These are phyloP conservation scores for Blennius ocellaris DNA, from an alignment of 2,113 vertebrate genomes.

Conservation along the genomic window DNA sequence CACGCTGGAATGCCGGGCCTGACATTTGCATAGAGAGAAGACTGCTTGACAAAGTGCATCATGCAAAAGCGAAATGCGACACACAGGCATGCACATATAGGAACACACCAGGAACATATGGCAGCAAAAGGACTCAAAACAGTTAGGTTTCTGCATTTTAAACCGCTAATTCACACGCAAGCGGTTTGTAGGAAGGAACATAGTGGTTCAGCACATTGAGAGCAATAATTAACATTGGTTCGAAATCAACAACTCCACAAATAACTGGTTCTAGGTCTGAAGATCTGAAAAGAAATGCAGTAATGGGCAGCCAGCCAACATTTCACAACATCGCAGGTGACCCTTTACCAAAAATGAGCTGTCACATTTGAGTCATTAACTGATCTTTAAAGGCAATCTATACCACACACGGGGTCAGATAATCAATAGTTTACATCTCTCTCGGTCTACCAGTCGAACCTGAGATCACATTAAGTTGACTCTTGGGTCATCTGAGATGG, in stretches of 20 bases:
- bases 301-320: not conserved
- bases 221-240: not conserved
- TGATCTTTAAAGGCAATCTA: constrained; percentile 25
- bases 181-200: constrained; percentile 7
- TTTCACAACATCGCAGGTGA: not conserved
- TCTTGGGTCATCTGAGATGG: constrained; percentile 13
- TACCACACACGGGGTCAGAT: constrained; percentile 12
- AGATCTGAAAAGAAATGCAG: not conserved
- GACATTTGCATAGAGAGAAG: constrained; percentile 66
- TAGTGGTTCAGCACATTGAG: constrained; percentile 4
- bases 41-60: constrained; percentile 41
- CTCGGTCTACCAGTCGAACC: constrained; percentile 15
- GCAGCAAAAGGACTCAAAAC: constrained; percentile 2
- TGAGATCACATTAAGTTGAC: constrained; percentile 40
- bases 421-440: constrained; percentile 37
- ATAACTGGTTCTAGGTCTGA: not conserved
- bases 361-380: constrained; percentile 9
- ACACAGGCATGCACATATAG: constrained; percentile 30
- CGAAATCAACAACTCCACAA: too few relatives aligned
- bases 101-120: constrained; percentile 20
- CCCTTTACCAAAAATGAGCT: constrained; percentile 12
- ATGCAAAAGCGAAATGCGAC: constrained; percentile 42
- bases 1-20: constrained; percentile 63
- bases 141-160: not conserved
- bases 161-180: constrained; percentile 4